Base-by-base conservation (phyloP, 2,797 vertebrate genomes). In the Taenioides sp. region DNA sequence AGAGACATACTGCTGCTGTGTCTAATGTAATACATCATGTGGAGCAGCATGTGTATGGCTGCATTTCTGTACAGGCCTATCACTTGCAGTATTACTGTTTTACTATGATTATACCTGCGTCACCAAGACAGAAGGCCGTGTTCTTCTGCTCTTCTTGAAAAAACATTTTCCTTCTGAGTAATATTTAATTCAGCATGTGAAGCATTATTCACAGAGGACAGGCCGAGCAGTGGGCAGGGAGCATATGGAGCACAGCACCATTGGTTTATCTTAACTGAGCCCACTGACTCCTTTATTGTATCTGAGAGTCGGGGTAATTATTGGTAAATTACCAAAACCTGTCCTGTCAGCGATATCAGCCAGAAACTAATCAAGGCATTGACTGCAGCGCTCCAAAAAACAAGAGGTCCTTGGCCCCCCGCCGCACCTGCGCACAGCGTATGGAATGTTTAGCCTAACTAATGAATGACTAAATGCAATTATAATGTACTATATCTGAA, bases 391-490 rank as follows among this genome's bases (percentile, higher is more conserved):
- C 77, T 88, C 83, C 81, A 89, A 88, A 92, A 89, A 92, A 88
- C 86, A 90, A 89, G 91, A 87, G 82, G 88, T 89, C 88, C 88
- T 86, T 82, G 79, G 86, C 79, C 82, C 75, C 77, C 72, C 54
- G 80, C 85, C 83, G 72, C 89, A 88, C 86, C 88, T 90, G 89
- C 80, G 78, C 78, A 77, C 73, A 75, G 71, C 64, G 80, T 82
- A 87, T 90, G 71, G 68, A 90, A 83, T 89, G 80, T 90, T 91
- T 91, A 85, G 88, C 86, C 89, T 83, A 85, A 88, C 91, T 93
- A 93, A 95, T 93, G 91, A 93, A 92, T 71, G 77, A 78, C 89
- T 84, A 84, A 88, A 91, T 89, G 88, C 90, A 94, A 95, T 94
- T 94, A 94, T 89, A 91, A 89, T 69, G 75, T 80, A 89, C 88